A percentile compares a stretch with the other conserved stretches of the same genome.
Evolutionary conservation across 2,797 vertebrate species (phyloP).

Genomic region (Dallia pectoralis): DNA sequence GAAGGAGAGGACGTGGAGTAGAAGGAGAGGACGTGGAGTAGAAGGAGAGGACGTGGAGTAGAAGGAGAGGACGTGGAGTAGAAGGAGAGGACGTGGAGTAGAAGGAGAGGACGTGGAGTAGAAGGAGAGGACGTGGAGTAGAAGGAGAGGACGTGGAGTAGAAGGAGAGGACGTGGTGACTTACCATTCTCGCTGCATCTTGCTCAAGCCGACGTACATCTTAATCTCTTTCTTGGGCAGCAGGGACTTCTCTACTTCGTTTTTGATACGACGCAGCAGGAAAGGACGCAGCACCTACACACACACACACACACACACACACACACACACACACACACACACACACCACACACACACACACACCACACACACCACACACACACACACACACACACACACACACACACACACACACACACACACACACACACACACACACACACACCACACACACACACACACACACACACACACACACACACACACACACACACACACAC

Average conservation of each 20-base stretch:
- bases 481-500: slow-evolving; percentile 84
- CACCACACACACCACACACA: too few species aligned
- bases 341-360: too few species aligned
- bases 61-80: not conserved
- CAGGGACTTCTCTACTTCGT: slow-evolving; percentile 96
- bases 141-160: not conserved
- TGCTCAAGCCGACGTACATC: slow-evolving; percentile 98
- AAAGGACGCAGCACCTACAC: slow-evolving; percentile 91
- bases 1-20: not conserved
- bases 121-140: not conserved
- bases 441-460: slow-evolving; percentile 82
- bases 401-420: too few species aligned
- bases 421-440: too few species aligned
- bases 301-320: not conserved
- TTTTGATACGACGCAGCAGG: slow-evolving; percentile 96
- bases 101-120: not conserved
- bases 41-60: not conserved
- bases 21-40: not conserved
- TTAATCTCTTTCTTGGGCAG: slow-evolving; percentile 98
- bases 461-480: slow-evolving; percentile 84
- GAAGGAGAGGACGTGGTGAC: not conserved
- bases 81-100: not conserved
- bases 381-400: too few species aligned
- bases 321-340: not conserved
- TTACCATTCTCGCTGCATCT: slow-evolving; percentile 99